Evolutionary conservation across 1,140 invertebrate genomes (phyloP), one percentile per base, ranked within the genome.

Genomic region (Venturia canescens): DNA sequence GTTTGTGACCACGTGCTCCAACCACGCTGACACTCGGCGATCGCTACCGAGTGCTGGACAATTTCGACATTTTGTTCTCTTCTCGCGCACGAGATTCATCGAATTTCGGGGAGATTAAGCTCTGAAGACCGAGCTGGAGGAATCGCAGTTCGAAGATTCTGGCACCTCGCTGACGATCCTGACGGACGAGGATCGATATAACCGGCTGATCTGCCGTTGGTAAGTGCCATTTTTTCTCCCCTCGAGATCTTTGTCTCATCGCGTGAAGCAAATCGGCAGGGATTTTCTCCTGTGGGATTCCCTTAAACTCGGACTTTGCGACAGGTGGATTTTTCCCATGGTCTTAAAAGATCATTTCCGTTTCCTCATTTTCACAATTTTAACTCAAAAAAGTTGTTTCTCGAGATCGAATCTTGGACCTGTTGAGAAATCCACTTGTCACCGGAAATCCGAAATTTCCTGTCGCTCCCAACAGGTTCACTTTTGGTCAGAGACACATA

Each of bases 121-220:
- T 3, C 1, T 27, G 16, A 69, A 69, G 66, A 63, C 21, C 26
- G 21, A 63, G 16, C 1, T 3, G n/a, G 5, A 23, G 31, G 31
- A 31, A 69, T 13, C 13, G 66, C 5, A 69, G 15, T 69, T 63
- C 3, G 60, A 27, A 16, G 18, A 69, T 69, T 69, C 66, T 31
- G 29, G 21, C 6, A 26, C 23, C 16, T 18, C 2, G n/a, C 21
- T 63, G 60, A 63, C 66, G 29, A 69, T 69, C 29, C 27, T 69
- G 75, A 77, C 57, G 21, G 63, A 31, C 57, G 38, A 74, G 79
- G 79, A 75, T 66, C 71, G 79, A 75, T 80, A 69, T 76, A 86
- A 81, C 81, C 67, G 82, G 31, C 66, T 72, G 72, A 83, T 82
- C 66, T 50, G 78, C 66, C 67, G 53, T 88, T 88, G 87, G 87